These are phyloP conservation scores for Ariolimax columbianus DNA, from an alignment of 2,888 invertebrate species.

Conservation along the genomic window DNA sequence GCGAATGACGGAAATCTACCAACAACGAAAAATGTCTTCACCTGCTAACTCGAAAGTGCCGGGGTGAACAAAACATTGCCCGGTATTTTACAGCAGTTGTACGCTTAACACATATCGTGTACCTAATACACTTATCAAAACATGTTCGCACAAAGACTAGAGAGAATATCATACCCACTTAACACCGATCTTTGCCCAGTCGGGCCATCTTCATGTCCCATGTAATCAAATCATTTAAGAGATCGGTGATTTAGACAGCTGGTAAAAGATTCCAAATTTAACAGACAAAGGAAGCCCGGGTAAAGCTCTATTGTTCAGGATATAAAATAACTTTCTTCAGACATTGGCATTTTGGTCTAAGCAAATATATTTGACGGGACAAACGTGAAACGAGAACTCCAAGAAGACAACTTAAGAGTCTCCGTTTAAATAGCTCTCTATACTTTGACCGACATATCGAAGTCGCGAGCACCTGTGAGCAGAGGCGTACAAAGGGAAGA, in stretches of 20 bases:
- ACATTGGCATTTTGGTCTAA: not conserved
- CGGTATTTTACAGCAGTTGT: too few species aligned
- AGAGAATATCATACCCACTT: too few species aligned
- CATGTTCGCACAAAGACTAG: too few species aligned
- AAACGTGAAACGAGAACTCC: not conserved
- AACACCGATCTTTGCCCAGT: not conserved
- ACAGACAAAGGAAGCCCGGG: not conserved
- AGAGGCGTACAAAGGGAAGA: too few species aligned
- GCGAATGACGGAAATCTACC: too few species aligned
- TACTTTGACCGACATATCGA: not conserved
- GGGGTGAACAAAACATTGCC: too few species aligned
- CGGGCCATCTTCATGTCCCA: not conserved
- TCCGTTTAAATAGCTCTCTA: not conserved
- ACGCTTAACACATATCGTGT: too few species aligned
- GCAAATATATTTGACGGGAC: slow-evolving; percentile 24
- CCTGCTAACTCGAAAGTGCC: too few species aligned
- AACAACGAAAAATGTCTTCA: too few species aligned
- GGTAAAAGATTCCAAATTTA: not conserved
- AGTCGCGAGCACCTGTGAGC: not conserved
- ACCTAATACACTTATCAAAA: too few species aligned
- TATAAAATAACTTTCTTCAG: not conserved
- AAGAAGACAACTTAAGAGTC: not conserved
- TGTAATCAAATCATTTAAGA: not conserved
- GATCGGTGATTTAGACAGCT: not conserved
- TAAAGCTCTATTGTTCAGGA: not conserved